These are phyloP conservation scores for Ceyx cyanopectus DNA, from an alignment of 2,113 vertebrate species.

Conservation along the genomic window DNA sequence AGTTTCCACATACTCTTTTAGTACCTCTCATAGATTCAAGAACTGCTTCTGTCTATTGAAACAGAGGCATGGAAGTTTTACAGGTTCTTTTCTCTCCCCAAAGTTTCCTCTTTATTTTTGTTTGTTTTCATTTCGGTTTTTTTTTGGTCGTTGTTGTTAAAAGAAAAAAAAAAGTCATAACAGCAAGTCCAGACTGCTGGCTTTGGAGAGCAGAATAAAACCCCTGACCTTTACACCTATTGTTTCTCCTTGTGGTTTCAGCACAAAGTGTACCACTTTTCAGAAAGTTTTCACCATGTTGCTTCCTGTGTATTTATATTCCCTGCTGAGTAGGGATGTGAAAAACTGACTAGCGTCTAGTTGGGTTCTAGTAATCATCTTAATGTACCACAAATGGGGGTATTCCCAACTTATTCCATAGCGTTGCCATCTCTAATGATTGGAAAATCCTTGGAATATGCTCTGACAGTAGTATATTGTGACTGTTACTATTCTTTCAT, in stretches of 20 bases:
- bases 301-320: background rate
- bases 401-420: background rate
- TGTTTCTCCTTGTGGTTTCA: background rate
- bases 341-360: background rate
- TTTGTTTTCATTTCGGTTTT: too few species aligned
- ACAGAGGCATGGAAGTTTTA: background rate
- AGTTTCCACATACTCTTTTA: background rate
- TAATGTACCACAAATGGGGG: background rate
- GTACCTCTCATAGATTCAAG: background rate
- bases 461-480: background rate
- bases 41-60: background rate
- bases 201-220: background rate
- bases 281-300: background rate
- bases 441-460: background rate
- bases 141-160: too few species aligned
- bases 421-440: background rate
- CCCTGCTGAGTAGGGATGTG: background rate
- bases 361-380: background rate
- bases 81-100: background rate
- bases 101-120: background rate
- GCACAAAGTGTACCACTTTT: background rate
- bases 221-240: background rate
- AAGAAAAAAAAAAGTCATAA: too few species aligned
- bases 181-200: background rate
- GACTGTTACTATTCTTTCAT: background rate